Evolutionary conservation across 2,888 invertebrate genomes (phyloP).

Genomic region (Drosophila conformis): DNA sequence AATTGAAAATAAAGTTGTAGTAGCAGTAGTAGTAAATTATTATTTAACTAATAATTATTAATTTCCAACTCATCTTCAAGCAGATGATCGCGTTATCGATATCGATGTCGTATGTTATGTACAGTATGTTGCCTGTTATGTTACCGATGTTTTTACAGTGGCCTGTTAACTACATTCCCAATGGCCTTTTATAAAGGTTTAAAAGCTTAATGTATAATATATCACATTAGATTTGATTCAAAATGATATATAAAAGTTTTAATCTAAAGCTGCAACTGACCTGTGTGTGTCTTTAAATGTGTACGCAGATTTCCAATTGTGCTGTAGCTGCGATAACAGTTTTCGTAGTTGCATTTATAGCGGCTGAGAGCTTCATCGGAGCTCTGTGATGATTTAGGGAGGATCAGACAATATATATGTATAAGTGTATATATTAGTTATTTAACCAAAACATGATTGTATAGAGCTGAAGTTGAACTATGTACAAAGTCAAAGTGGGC

Average conservation of each 20-base stretch:
- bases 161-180: not conserved
- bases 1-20: not conserved
- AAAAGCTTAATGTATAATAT: not conserved
- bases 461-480: slow-evolving; percentile 33
- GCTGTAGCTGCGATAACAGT: slow-evolving; percentile 95
- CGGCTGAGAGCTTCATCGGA: slow-evolving; percentile 86
- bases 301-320: slow-evolving; percentile 97
- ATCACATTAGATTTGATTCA: not conserved
- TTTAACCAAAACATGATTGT: slow-evolving; percentile 3
- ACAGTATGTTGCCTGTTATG: not conserved
- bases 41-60: not conserved
- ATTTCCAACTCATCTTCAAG: not conserved
- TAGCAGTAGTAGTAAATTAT: not conserved
- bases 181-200: not conserved
- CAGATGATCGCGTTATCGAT: not conserved
- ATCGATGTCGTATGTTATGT: not conserved
- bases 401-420: slow-evolving; percentile 20
- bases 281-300: slow-evolving; percentile 98
- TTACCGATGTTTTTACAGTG: not conserved
- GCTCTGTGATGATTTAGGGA: slow-evolving; percentile 64
- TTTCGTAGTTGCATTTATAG: slow-evolving; percentile 95
- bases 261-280: slow-evolving; percentile 85
- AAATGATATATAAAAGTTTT: not conserved
- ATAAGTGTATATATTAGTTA: slow-evolving; percentile 22
- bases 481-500: slow-evolving; percentile 58